Evolutionary conservation across 2,888 invertebrate species (phyloP), one percentile per base, ranked within the genome.

Genomic region (Nemapogon koenigi): DNA sequence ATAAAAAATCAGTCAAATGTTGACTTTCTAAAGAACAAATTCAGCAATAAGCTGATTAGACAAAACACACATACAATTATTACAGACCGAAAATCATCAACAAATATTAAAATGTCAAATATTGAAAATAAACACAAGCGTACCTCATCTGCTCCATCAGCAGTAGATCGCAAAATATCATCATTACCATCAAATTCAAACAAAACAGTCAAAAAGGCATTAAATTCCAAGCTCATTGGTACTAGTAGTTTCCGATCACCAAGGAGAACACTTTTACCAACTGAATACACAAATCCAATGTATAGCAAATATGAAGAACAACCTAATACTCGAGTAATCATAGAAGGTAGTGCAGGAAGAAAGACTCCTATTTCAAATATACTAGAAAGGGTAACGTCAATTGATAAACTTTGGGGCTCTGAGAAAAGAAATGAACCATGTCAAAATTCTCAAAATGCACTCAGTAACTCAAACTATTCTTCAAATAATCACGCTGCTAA

Each of bases 21-120:
- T 1, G 82, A 83, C 46, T 83, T 80, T 50, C 55, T 86, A 1
- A 81, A 81, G 52, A 84, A 87, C 40, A 83, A 84, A 67, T 79
- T 87, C 41, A 82, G 80, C 42, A 71, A 79, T 43, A 86, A 84
- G 51, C 57, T 86, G 22, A 75, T 76, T 2, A 62, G 78, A 44
- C 73, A 78, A 52, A 73, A 72, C 42, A 78, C 78, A 19, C 78
- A 78, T 30, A 64, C 71, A 27, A 61, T 78, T 40, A 52, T 53
- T 40, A 55, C 58, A 51, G 38, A 42, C 19, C 53, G 51, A 19
- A 51, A 52, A 43, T 49, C 48, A 35, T 46, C 46, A 41, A 41
- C 44, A 15, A 26, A 40, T 28, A 28, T 29, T 16, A 37, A 27
- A 28, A 18, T 37, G 18, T 10, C 7, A 2, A 38, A 26, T 25